These are phyloP conservation scores for Plotosus lineatus DNA, from an alignment of 2,113 vertebrate species.

Conservation along the genomic window DNA sequence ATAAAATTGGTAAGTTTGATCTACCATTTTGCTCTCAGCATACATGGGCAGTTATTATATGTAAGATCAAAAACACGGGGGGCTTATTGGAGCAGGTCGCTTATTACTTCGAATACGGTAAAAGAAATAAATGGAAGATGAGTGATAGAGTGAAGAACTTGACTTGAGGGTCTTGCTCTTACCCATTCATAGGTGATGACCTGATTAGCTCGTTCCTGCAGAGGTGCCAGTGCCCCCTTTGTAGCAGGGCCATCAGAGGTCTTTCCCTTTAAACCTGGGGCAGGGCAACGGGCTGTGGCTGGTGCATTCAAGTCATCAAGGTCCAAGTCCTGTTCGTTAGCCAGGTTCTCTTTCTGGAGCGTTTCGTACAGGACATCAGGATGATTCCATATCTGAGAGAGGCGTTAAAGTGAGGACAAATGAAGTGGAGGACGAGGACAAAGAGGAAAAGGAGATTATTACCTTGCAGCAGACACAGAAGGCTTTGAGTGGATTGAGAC, in stretches of 20 bases:
- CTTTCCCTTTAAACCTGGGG: slow-evolving; percentile 84
- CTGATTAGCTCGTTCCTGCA: slow-evolving; percentile 93
- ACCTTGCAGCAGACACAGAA: slow-evolving; percentile 99
- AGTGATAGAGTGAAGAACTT: background rate
- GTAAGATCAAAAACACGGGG: too few relatives aligned
- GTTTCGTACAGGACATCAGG: slow-evolving; percentile 95
- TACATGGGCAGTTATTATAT: too few relatives aligned
- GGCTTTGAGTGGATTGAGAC: slow-evolving; percentile 95
- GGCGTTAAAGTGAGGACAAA: background rate
- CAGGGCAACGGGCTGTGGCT: slow-evolving; percentile 79
- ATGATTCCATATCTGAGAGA: slow-evolving; percentile 96
- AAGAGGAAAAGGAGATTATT: background rate
- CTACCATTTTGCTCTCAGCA: too few relatives aligned
- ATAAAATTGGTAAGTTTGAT: too few relatives aligned
- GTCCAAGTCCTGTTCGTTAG: slow-evolving; percentile 94
- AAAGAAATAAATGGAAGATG: background rate
- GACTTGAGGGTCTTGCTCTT: slow-evolving; percentile 55
- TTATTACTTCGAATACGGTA: too few relatives aligned
- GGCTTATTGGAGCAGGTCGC: too few relatives aligned
- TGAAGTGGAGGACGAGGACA: background rate
- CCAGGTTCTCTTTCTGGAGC: slow-evolving; percentile 92
- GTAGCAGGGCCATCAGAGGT: slow-evolving; percentile 81
- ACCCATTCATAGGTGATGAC: slow-evolving; percentile 99
- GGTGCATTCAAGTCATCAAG: slow-evolving; percentile 89
- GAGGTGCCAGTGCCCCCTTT: slow-evolving; percentile 83